Percentiles rank a stretch among this genome's conserved stretches.
Evolutionary conservation across 2,113 vertebrate species (phyloP).

Genomic region (Riparia riparia): DNA sequence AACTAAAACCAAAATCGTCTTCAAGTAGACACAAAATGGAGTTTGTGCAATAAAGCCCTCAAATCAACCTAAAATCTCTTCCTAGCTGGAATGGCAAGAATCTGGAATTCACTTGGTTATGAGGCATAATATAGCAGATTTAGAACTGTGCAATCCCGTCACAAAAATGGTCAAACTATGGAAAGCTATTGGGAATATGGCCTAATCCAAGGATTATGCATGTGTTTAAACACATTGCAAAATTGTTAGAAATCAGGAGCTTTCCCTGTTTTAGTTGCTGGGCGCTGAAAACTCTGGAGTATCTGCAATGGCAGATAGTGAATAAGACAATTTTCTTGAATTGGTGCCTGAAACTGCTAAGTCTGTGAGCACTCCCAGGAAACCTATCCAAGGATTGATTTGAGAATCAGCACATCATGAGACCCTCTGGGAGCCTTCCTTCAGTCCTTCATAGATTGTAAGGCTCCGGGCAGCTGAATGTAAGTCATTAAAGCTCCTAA

Average conservation of each 20-base stretch:
- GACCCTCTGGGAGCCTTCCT: slow-evolving; percentile 47
- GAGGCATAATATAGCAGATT: not conserved
- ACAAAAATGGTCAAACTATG: not conserved
- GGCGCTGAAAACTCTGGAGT: not conserved
- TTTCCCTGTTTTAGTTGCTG: not conserved
- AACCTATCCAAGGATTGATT: slow-evolving; percentile 44
- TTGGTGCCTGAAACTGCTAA: slow-evolving; percentile 22
- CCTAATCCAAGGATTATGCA: not conserved
- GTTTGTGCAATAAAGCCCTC: not conserved
- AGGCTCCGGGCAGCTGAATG: slow-evolving; percentile 37
- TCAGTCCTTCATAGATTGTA: slow-evolving; percentile 40
- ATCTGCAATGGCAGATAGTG: not conserved
- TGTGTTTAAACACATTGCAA: not conserved
- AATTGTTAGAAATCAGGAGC: not conserved
- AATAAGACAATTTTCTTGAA: slow-evolving; percentile 28
- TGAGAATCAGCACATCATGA: slow-evolving; percentile 48
- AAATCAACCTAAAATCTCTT: not conserved
- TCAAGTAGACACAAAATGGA: not conserved
- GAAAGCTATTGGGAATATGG: not conserved
- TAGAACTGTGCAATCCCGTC: not conserved
- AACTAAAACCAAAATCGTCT: not conserved
- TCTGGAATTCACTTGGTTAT: not conserved
- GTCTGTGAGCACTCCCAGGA: slow-evolving; percentile 20
- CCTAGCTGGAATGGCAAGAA: not conserved
- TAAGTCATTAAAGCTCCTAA: slow-evolving; percentile 57